Conservation (phyloP, 2,113 vertebrate genomes). For the Cynopterus brachyotis region DNA sequence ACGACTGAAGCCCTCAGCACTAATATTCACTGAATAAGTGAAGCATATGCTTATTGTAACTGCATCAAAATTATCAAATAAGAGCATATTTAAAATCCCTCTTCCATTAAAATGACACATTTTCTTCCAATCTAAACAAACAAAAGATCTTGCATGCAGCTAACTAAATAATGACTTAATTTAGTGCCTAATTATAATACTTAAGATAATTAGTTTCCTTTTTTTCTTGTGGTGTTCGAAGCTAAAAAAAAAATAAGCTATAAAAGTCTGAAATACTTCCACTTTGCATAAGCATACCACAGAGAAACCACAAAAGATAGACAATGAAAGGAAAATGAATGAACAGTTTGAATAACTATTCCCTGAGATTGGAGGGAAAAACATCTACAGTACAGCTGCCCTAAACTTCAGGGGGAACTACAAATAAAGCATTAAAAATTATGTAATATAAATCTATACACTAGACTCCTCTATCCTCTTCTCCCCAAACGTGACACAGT, state of each 20-base stretch:
- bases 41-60: background rate
- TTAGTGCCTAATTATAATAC: constrained; percentile 59
- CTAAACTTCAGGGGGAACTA: constrained; percentile 27
- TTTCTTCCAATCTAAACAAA: constrained; percentile 45
- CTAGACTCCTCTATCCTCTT: background rate
- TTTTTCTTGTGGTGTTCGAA: background rate
- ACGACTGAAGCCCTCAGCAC: background rate
- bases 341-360: background rate
- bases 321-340: constrained; percentile 17
- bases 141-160: constrained; percentile 29
- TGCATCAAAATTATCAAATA: constrained; percentile 19
- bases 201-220: constrained; percentile 33
- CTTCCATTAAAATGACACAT: background rate
- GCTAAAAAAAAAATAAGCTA: constrained; percentile 15
- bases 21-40: background rate
- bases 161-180: constrained; percentile 56
- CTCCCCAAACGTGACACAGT: background rate
- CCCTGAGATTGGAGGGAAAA: background rate
- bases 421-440: constrained; percentile 33
- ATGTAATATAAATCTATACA: background rate
- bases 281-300: background rate
- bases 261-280: constrained; percentile 44
- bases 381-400: background rate
- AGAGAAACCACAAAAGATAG: constrained; percentile 42
- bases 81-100: background rate